Conservation (phyloP, 2,797 vertebrate genomes). For the Pteronotus mesoamericanus region DNA sequence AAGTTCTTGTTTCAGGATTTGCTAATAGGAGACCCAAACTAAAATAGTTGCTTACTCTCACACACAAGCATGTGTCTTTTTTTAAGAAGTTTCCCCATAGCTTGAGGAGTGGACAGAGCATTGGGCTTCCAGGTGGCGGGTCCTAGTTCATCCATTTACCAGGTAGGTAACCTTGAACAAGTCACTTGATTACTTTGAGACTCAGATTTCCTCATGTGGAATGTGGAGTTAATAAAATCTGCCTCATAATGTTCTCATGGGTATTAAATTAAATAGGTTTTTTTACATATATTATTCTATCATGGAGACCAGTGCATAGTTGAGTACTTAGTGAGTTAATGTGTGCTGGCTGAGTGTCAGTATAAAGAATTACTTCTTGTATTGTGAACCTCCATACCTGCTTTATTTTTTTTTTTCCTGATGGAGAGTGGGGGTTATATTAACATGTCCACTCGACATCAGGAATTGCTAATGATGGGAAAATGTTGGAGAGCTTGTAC, state of each 20-base stretch:
- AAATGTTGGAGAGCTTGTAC: slow-evolving; percentile 62
- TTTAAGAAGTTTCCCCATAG: background rate
- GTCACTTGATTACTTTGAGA: background rate
- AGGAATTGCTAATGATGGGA: slow-evolving; percentile 64
- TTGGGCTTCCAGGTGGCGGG: background rate
- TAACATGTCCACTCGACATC: background rate
- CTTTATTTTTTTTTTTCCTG: slow-evolving; percentile 7
- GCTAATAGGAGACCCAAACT: background rate
- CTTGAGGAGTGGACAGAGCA: background rate
- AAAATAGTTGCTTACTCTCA: background rate
- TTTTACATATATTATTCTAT: background rate
- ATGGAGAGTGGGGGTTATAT: background rate
- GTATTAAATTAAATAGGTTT: background rate
- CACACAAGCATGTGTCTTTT: background rate
- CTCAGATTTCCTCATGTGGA: background rate
- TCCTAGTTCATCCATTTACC: background rate
- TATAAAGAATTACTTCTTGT: background rate
- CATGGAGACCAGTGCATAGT: background rate
- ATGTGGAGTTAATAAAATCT: background rate
- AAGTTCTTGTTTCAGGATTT: background rate
- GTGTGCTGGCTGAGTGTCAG: background rate
- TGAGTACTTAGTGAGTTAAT: background rate
- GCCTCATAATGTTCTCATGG: background rate
- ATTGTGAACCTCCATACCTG: background rate
- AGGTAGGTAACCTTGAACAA: background rate